Conservation (phyloP, 2,797 vertebrate species). For the Enteromius mattozi region DNA sequence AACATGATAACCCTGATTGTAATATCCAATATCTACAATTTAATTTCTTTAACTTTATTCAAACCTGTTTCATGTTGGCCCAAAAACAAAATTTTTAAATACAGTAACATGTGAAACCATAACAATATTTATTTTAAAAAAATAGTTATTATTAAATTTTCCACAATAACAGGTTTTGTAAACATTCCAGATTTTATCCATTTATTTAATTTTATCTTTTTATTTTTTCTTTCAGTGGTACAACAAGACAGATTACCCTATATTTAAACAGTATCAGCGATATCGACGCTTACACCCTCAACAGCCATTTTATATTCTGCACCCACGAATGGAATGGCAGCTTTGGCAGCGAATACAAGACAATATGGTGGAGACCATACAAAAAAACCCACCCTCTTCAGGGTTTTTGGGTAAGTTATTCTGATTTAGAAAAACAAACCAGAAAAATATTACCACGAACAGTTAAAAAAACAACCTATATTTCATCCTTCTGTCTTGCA, state of each 20-base stretch:
- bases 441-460: not conserved
- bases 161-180: not conserved
- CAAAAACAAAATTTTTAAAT: too few species aligned
- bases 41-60: too few species aligned
- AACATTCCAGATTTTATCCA: not conserved
- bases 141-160: too few species aligned
- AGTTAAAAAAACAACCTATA: not conserved
- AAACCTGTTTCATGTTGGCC: too few species aligned
- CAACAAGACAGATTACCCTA: constrained; percentile 81
- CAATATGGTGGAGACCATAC: constrained; percentile 82
- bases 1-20: not conserved
- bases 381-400: constrained; percentile 84
- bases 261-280: constrained; percentile 81
- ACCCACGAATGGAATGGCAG: constrained; percentile 81
- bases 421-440: not conserved
- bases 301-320: constrained; percentile 82
- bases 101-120: too few species aligned
- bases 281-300: constrained; percentile 78
- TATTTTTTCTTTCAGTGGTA: constrained; percentile 73
- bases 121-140: too few species aligned
- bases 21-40: not conserved
- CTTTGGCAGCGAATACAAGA: constrained; percentile 81
- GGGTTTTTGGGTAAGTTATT: constrained; percentile 77
- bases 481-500: constrained; percentile 45
- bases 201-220: not conserved